Evolutionary conservation across 2,888 invertebrate species (phyloP), one percentile per base, ranked within the genome.

Genomic region (Apodemia mormo): DNA sequence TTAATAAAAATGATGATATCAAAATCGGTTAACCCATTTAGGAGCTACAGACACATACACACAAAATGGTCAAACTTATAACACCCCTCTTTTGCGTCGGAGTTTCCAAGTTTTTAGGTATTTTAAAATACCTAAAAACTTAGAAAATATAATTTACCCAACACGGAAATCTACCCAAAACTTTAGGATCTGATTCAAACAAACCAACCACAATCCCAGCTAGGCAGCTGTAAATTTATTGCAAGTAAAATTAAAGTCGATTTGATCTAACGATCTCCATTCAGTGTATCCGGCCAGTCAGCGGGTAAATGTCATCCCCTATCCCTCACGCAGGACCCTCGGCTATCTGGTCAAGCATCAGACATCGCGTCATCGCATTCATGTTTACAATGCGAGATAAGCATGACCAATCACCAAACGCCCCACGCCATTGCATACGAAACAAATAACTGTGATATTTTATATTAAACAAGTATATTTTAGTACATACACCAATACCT

Each of bases 311-410:
- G 68, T 69, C 65, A 43, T 29, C 37, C 65, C 52, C 54, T 49
- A 64, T 64, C 68, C 70, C 72, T 72, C 72, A 68, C 71, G 67
- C 67, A 40, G 66, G 52, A 66, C 68, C 65, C 49, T 33, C 68
- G 61, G 61, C 68, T 76, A 76, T 78, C 75, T 74, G 70, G 71
- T 73, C 69, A 71, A 74, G 70, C 73, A 76, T 73, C 75, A 73
- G 74, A 73, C 74, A 71, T 72, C 75, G 69, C 69, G 78, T 78
- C 79, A 79, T 78, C 75, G 73, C 72, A 69, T 75, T 33, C 61
- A 78, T 80, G 77, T 77, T 79, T 77, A 75, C 78, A 76, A 75
- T 76, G 72, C 71, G 73, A 78, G 79, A 78, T 79, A 79, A 78
- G 77, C 79, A 74, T 79, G 77, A 76, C 80, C 78, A 77, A 77